Evolutionary conservation across 1,140 invertebrate species (phyloP).

Genomic region (Condylostylus longicornis): DNA sequence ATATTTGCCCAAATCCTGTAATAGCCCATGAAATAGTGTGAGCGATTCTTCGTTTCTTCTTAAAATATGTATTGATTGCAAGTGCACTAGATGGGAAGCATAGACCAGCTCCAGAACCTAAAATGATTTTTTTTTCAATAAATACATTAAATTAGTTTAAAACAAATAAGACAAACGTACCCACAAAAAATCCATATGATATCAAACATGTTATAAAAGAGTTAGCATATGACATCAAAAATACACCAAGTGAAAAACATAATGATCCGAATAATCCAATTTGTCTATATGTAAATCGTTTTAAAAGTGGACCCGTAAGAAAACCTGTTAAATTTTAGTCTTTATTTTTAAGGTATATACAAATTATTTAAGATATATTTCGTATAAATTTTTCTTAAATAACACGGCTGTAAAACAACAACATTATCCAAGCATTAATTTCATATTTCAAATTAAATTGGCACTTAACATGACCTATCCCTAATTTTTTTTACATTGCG

Average conservation of each 20-base stretch:
- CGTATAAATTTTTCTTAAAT: no score
- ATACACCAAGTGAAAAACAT: conserved; percentile 39
- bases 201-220: conserved; percentile 42
- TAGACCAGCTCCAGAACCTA: conserved; percentile 43
- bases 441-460: no score
- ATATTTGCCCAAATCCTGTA: conserved; percentile 41
- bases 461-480: no score
- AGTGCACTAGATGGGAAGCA: conserved; percentile 42
- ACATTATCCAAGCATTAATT: no score
- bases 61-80: conserved; percentile 45
- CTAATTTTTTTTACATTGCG: no score
- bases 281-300: conserved; percentile 43
- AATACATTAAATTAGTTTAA: neutral
- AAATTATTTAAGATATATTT: no score
- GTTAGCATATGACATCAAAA: conserved; percentile 39
- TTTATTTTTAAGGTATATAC: no score
- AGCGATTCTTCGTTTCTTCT: conserved; percentile 38
- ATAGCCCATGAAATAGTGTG: conserved; percentile 42
- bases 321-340: conserved; percentile 44
- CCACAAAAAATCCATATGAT: conserved; percentile 42
- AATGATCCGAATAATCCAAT: conserved; percentile 41
- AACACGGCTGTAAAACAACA: no score
- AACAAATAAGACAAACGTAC: conserved; percentile 24
- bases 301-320: conserved; percentile 48
- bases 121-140: neutral